phyloP scores from a whole-genome alignment of 2,888 invertebrate genomes.

The Spodoptera littoralis region DNA sequence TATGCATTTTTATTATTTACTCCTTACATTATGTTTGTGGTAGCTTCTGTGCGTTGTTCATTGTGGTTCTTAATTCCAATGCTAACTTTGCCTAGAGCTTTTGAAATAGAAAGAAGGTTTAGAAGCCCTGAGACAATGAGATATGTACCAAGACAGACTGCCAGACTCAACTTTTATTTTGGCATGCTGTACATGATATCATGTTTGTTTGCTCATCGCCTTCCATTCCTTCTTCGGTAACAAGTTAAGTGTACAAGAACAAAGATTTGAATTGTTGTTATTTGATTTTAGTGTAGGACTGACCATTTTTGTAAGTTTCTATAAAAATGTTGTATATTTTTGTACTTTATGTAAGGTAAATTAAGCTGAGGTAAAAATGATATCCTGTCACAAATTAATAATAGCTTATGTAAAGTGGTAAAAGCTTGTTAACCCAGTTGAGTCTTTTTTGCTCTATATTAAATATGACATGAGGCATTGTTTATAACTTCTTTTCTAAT shows the following conservation, averaged over 20 bases:
- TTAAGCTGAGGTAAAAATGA: too few species aligned
- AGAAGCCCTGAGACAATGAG: constrained; percentile 93
- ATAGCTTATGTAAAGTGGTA: too few species aligned
- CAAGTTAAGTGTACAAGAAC: constrained; percentile 34
- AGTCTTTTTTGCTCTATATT: too few species aligned
- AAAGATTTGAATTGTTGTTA: constrained; percentile 18
- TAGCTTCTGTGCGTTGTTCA: constrained; percentile 95
- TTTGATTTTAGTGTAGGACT: constrained; percentile 10
- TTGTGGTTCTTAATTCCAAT: constrained; percentile 96
- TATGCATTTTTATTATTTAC: constrained; percentile 96
- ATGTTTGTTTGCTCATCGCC: constrained; percentile 91
- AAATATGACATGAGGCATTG: too few species aligned
- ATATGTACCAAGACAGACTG: constrained; percentile 95
- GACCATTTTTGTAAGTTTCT: constrained; percentile 25
- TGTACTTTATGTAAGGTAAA: constrained; percentile 11
- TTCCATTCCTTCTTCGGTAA: constrained; percentile 88
- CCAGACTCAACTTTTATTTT: constrained; percentile 96
- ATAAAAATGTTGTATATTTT: constrained; percentile 25
- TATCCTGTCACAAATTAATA: too few species aligned
- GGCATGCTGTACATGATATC: constrained; percentile 96
- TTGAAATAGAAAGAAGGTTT: constrained; percentile 96
- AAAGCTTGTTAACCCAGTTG: too few species aligned
- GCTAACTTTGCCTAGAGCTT: constrained; percentile 95
- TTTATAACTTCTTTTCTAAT: too few species aligned
- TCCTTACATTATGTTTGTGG: constrained; percentile 96